These are phyloP conservation scores for Trichacis sp. DNA, from an alignment of 2,888 invertebrate species.

Conservation along the genomic window DNA sequence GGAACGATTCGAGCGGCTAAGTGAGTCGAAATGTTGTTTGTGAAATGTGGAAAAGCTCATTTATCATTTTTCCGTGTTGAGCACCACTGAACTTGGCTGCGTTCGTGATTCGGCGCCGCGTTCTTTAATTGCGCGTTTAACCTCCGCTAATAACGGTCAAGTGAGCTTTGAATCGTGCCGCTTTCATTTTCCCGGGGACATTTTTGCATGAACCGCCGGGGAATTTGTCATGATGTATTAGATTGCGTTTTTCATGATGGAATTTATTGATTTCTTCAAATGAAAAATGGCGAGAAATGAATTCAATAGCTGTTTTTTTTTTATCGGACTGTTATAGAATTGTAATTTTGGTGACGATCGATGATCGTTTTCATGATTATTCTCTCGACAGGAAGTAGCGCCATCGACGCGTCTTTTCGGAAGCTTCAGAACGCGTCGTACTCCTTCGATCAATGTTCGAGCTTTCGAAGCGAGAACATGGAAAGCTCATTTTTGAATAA, in stretches of 20 bases:
- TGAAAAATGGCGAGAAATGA: too few relatives aligned
- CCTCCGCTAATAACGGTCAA: constrained; percentile 49
- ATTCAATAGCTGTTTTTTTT: too few relatives aligned
- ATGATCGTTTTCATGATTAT: constrained; percentile 4
- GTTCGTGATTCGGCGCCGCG: constrained; percentile 38
- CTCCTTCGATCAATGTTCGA: constrained; percentile 14
- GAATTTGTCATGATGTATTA: too few relatives aligned
- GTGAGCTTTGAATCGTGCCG: constrained; percentile 30
- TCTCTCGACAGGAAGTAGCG: constrained; percentile 18
- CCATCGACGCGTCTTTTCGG: constrained; percentile 7
- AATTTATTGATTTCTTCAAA: not conserved
- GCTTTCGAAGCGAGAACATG: constrained; percentile 9
- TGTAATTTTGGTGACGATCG: constrained; percentile 3
- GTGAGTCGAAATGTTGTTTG: not conserved
- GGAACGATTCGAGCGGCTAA: not conserved
- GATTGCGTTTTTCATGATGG: not conserved
- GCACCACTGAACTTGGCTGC: constrained; percentile 26
- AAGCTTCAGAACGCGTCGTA: constrained; percentile 9
- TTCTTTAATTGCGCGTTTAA: constrained; percentile 53
- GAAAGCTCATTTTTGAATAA: constrained; percentile 15
- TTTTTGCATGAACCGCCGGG: constrained; percentile 1
- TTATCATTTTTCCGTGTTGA: constrained; percentile 4
- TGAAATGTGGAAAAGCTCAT: too few relatives aligned
- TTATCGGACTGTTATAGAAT: not conserved
- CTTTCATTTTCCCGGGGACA: constrained; percentile 12